Percentiles rank a stretch among this genome's conserved stretches.
Conservation (phyloP, 92 coral and sea anemone genomes). For the Porites lobata region DNA sequence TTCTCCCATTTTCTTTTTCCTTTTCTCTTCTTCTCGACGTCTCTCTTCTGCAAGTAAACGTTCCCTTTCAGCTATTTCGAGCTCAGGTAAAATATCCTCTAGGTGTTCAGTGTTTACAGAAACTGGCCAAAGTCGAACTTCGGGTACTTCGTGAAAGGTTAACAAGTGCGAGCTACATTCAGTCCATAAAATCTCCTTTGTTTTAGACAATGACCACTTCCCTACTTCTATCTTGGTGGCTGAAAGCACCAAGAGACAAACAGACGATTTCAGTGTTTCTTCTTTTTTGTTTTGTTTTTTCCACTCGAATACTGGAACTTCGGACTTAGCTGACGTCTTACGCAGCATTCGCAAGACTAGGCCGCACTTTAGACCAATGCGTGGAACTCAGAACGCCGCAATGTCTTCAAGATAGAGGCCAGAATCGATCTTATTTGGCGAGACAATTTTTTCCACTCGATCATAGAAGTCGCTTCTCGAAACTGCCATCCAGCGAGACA, state of each 20-base stretch:
- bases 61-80: constrained; percentile 3
- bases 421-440: neutral
- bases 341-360: neutral
- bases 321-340: no score
- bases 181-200: no score
- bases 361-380: neutral
- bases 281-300: neutral
- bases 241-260: neutral
- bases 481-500: neutral
- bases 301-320: neutral
- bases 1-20: constrained; percentile 29
- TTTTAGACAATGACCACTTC: neutral
- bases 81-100: constrained; percentile 24
- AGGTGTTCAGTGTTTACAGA: no score
- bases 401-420: neutral
- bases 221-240: neutral
- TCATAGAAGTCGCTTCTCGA: neutral
- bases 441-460: neutral
- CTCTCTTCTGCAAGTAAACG: constrained; percentile 8
- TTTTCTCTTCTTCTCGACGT: constrained; percentile 4
- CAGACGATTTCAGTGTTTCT: constrained; percentile 2
- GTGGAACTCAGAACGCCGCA: neutral
- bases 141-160: no score
- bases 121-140: no score
- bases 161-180: no score